These are phyloP conservation scores for Erethizon dorsatum DNA, from an alignment of 2,797 vertebrate genomes.

Conservation along the genomic window DNA sequence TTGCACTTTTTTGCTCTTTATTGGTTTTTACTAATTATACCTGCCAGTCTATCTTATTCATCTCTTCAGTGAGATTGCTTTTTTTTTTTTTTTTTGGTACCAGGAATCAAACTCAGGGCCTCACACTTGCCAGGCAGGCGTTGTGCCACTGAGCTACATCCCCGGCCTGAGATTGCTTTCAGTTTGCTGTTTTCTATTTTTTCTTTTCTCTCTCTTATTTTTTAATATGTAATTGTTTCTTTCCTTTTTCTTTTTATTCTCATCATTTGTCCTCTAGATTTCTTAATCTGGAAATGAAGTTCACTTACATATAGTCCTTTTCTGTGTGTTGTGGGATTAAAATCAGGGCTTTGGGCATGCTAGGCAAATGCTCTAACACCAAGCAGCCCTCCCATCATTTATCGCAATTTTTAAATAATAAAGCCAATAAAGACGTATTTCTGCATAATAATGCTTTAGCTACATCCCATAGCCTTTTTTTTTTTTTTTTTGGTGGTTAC, in stretches of 20 bases:
- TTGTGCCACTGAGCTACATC: too few species aligned
- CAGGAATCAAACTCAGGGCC: too few species aligned
- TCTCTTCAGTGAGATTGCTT: background rate
- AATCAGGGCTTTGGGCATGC: background rate
- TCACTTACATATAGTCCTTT: background rate
- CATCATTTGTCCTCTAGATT: background rate
- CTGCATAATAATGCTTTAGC: conserved; percentile 49
- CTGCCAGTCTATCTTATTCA: background rate
- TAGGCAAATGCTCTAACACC: too few species aligned
- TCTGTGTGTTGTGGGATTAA: background rate
- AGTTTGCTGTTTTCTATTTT: background rate
- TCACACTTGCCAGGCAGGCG: too few species aligned
- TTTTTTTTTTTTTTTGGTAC: too few species aligned
- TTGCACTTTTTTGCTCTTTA: background rate
- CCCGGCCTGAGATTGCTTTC: background rate
- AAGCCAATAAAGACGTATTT: conserved; percentile 56
- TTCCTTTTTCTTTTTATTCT: background rate
- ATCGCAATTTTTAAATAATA: conserved; percentile 19
- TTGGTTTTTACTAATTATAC: background rate
- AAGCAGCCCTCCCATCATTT: background rate
- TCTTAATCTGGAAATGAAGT: conserved; percentile 54
- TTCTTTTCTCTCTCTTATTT: background rate
- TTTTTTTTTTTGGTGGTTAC: too few species aligned
- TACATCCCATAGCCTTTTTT: background rate
- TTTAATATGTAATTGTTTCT: conserved; percentile 12